Evolutionary conservation across 2,888 invertebrate genomes (phyloP).

Genomic region (Meganola albula): DNA sequence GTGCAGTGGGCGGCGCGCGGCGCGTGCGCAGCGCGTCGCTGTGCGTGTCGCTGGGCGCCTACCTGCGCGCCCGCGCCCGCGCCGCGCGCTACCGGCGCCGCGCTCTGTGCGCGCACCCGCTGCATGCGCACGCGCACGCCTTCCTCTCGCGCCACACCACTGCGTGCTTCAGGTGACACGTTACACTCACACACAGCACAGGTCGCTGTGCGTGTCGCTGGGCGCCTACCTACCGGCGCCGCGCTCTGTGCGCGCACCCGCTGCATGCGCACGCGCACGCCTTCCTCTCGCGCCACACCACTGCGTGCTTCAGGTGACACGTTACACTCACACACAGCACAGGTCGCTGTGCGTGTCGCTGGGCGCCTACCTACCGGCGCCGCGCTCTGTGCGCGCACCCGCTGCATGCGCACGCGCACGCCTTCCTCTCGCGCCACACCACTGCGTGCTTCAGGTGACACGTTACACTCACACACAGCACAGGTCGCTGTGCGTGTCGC

Average conservation of each 20-base stretch:
- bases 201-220: conserved; percentile 33
- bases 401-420: too few relatives aligned
- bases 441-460: conserved; percentile 87
- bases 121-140: conserved; percentile 93
- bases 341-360: conserved; percentile 33
- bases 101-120: conserved; percentile 90
- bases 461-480: neutral
- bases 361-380: conserved; percentile 61
- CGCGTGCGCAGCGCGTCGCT: conserved; percentile 79
- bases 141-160: conserved; percentile 91
- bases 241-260: conserved; percentile 30
- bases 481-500: conserved; percentile 35
- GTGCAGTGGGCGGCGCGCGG: conserved; percentile 48
- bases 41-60: conserved; percentile 81
- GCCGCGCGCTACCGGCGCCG: conserved; percentile 82
- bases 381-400: conserved; percentile 29
- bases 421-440: conserved; percentile 87
- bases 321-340: neutral
- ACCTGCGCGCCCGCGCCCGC: conserved; percentile 84
- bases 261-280: too few relatives aligned
- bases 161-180: conserved; percentile 88
- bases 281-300: conserved; percentile 89
- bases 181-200: neutral
- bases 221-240: conserved; percentile 61
- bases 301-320: conserved; percentile 89